Base-by-base conservation (phyloP, 2,113 vertebrate genomes). In the Panthera uncia region DNA sequence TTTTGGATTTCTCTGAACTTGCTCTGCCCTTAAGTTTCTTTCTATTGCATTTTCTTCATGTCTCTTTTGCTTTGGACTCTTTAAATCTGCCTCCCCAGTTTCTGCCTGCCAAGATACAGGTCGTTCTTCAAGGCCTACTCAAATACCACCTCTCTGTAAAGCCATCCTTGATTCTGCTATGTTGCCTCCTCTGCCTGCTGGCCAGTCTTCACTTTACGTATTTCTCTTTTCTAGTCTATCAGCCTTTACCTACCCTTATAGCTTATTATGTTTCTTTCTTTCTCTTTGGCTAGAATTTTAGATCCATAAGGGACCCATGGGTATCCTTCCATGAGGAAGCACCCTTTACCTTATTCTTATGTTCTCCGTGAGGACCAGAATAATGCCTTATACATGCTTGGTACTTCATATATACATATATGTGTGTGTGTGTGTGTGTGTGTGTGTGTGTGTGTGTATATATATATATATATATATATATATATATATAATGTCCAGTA, bases 271-370 rank as follows among this genome's bases (percentile, higher is more conserved):
- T n/a, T 90, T n/a, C 2, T 31, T 89, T 93, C 76, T 92, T 61
- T 76, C 81, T 92, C 50, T 76, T 31, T 74, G 14, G 0, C 8
- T 79, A 52, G 25, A 95, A 96, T 95, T 91, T 91, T 96, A 96
- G 27, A 96, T 63, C 55, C 48, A 73, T 52, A 23, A 85, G 71
- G 6, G 18, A 78, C 29, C 27, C 14, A 5, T 48, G 41, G 41
- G 27, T 41, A 48, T 48, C 74, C 14, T 78, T 78, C 74, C 74
- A 78, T 68, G 38, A 76, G 13, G 15, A 78, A 61, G 57, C 7
- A 61, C 57, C 5, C 31, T 89, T 25, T 78, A 27, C 71, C 31
- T 96, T 89, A 86, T 41, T 96, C 68, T 71, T 79, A 0, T 91
- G 73, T 73, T 96, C n/a, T 95, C 11, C 38, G 5, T 45, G n/a